Conservation (phyloP, 2,797 vertebrate genomes). For the Peromyscus melanophrys region DNA sequence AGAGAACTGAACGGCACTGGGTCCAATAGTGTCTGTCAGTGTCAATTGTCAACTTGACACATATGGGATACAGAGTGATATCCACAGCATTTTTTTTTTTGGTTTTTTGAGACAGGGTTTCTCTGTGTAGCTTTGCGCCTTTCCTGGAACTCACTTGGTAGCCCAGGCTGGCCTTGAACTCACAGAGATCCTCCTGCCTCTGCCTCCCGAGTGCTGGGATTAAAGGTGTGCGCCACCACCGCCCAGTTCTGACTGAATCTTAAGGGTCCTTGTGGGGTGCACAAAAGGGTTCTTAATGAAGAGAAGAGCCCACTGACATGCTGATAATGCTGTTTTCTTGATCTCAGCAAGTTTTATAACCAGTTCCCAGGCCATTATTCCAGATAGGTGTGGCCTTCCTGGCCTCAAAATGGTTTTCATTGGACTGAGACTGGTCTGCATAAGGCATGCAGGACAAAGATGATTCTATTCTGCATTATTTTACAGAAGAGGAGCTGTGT, state of each 20-base stretch:
- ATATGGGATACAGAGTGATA: too few relatives aligned
- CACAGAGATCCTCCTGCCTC: too few relatives aligned
- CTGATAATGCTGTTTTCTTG: not conserved
- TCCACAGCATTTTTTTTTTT: too few relatives aligned
- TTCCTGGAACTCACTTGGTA: too few relatives aligned
- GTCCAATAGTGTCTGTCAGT: not conserved
- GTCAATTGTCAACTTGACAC: not conserved
- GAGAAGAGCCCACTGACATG: not conserved
- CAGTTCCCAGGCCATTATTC: not conserved
- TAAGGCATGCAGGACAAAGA: not conserved
- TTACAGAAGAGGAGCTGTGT: not conserved
- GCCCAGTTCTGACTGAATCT: not conserved
- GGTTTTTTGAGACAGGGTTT: too few relatives aligned
- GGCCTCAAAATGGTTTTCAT: slow-evolving; percentile 27
- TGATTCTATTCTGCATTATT: not conserved
- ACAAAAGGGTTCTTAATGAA: slow-evolving; percentile 3
- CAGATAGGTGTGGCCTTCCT: slow-evolving; percentile 21
- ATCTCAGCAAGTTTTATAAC: slow-evolving; percentile 34
- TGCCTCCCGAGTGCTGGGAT: too few relatives aligned
- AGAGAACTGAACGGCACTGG: not conserved
- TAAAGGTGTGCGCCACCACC: too few relatives aligned
- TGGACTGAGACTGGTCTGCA: not conserved
- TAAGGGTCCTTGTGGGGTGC: not conserved
- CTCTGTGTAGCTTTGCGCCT: too few relatives aligned
- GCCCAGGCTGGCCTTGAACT: too few relatives aligned